Percentiles rank a stretch among this genome's conserved stretches.
Conservation (phyloP, 2,113 vertebrate genomes). For the Edolisoma coerulescens region DNA sequence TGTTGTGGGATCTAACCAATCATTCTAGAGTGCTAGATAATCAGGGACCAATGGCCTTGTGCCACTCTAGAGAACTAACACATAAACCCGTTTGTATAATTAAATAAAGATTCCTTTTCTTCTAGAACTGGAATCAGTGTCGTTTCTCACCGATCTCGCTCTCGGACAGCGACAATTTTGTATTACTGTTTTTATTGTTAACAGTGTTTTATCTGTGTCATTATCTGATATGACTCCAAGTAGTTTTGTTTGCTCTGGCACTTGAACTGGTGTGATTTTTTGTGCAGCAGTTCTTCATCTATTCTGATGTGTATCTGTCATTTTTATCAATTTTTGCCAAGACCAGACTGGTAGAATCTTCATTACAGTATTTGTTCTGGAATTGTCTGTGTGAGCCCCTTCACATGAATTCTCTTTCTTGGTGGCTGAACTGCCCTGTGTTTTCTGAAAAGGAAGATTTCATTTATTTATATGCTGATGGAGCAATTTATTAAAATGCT, state of each 20-base stretch:
- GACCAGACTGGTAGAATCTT: neutral
- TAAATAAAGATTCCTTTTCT: no score
- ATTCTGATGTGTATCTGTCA: conserved; percentile 47
- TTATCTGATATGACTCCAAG: conserved; percentile 30
- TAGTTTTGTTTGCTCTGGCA: conserved; percentile 47
- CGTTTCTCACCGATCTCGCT: no score
- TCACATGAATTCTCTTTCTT: neutral
- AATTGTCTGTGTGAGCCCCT: conserved; percentile 10
- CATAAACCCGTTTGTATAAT: no score
- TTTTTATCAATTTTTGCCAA: conserved; percentile 53
- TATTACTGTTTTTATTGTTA: conserved; percentile 46
- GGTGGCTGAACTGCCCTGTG: neutral
- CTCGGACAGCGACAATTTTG: no score
- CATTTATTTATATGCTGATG: neutral
- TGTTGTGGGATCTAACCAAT: no score
- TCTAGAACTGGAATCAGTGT: no score
- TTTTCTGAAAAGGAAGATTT: neutral
- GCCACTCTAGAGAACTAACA: no score
- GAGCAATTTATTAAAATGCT: neutral
- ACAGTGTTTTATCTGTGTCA: conserved; percentile 49
- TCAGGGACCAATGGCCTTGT: no score
- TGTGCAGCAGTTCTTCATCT: conserved; percentile 39
- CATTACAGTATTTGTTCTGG: conserved; percentile 11
- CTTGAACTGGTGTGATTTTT: conserved; percentile 33
- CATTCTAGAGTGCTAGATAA: no score